phyloP scores from a whole-genome alignment of 2,113 vertebrate genomes.

The Laticauda colubrina region DNA sequence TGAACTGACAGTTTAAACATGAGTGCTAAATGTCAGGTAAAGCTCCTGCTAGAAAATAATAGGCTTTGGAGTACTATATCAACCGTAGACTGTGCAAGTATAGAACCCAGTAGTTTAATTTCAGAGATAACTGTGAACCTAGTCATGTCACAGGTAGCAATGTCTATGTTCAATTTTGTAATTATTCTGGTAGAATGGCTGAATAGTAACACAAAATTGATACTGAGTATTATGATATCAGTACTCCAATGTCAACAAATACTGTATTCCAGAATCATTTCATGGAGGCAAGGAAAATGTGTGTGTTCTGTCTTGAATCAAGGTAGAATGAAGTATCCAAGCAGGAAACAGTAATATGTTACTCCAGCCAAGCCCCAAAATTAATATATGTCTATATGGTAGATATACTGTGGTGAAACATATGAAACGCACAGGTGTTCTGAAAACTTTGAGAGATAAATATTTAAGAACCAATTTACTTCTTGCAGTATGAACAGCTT shows the following conservation, averaged over 20 bases:
- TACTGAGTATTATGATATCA: background rate
- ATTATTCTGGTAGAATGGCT: background rate
- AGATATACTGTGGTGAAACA: background rate
- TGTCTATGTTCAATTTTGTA: background rate
- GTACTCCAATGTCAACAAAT: background rate
- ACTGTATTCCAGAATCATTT: background rate
- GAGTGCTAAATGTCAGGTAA: background rate
- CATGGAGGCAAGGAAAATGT: background rate
- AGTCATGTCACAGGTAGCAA: background rate
- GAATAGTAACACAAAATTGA: background rate
- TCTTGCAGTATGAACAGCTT: background rate
- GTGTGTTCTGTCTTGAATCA: background rate
- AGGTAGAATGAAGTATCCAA: background rate
- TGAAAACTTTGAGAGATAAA: background rate
- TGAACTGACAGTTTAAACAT: background rate
- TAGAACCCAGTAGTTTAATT: background rate
- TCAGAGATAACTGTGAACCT: background rate
- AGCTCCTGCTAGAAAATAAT: background rate
- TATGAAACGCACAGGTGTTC: background rate
- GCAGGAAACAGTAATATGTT: background rate
- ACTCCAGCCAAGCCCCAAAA: background rate
- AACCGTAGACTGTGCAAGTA: background rate
- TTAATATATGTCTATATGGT: background rate
- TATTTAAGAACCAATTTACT: background rate
- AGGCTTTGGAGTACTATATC: background rate